Evolutionary conservation across 2,888 invertebrate species (phyloP).

Genomic region (Hermaeophaga mercurialis): DNA sequence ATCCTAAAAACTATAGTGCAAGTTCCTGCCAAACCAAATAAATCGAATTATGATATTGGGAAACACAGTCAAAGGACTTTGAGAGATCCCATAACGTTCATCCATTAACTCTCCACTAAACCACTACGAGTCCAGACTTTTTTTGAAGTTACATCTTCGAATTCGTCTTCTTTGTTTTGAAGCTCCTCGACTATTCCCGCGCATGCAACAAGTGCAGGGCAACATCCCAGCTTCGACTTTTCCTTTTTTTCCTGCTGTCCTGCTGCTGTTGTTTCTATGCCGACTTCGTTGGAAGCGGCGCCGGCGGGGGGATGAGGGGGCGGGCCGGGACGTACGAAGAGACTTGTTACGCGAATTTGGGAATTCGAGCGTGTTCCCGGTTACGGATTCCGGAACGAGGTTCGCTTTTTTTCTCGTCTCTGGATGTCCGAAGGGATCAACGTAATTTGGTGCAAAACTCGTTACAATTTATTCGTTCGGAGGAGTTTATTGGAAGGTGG

Average conservation of each 20-base stretch:
- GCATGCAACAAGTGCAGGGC: background rate
- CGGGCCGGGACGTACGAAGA: too few species aligned
- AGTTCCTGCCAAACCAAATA: too few species aligned
- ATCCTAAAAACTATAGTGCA: too few species aligned
- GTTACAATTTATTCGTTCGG: background rate
- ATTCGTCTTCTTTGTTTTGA: too few species aligned
- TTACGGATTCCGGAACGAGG: background rate
- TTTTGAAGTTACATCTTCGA: too few species aligned
- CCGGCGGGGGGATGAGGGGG: background rate
- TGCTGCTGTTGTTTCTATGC: background rate
- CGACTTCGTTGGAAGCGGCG: background rate
- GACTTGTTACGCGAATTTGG: constrained; percentile 1
- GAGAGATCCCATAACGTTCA: too few species aligned
- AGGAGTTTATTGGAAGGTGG: too few species aligned
- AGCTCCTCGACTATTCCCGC: background rate
- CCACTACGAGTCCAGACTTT: too few species aligned
- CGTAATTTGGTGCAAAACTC: background rate
- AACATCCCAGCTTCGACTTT: background rate
- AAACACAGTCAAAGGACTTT: too few species aligned
- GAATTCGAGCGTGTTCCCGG: background rate
- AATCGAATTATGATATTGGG: too few species aligned
- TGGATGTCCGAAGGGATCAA: background rate
- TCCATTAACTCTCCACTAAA: too few species aligned
- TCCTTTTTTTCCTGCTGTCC: background rate
- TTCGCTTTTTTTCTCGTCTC: background rate